Conservation (phyloP, 2,888 invertebrate genomes). For the Drosophila borealis region DNA sequence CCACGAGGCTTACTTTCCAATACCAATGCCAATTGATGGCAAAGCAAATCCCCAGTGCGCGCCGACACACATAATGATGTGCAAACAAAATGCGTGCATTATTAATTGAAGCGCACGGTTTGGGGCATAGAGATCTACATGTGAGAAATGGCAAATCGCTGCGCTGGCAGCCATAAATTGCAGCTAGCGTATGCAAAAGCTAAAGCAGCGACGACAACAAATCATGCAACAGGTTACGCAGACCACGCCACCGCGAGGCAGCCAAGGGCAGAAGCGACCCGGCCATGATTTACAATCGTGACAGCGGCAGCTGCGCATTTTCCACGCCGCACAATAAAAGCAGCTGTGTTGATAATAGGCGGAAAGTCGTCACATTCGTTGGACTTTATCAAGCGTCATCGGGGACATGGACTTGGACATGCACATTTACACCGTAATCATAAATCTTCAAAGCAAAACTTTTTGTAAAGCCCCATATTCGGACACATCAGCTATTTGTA, state of each 20-base stretch:
- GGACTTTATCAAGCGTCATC: conserved; percentile 62
- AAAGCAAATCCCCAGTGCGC: conserved; percentile 6
- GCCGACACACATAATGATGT: conserved; percentile 56
- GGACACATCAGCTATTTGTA: not conserved
- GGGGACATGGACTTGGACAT: conserved; percentile 14
- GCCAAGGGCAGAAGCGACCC: conserved; percentile 44
- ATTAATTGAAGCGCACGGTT: conserved; percentile 30
- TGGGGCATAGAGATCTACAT: not conserved
- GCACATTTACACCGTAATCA: conserved; percentile 51
- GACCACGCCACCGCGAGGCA: conserved; percentile 22
- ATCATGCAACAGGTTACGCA: conserved; percentile 75
- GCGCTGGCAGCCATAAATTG: conserved; percentile 50
- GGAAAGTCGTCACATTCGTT: conserved; percentile 73
- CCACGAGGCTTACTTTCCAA: conserved; percentile 32
- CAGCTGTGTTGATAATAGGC: conserved; percentile 68
- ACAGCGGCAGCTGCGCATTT: conserved; percentile 66
- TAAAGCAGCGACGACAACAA: conserved; percentile 40
- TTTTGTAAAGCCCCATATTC: conserved; percentile 48
- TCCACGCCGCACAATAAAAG: conserved; percentile 69
- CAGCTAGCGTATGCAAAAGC: conserved; percentile 45
- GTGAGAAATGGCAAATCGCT: conserved; percentile 45
- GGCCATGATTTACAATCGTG: conserved; percentile 68
- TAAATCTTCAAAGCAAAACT: conserved; percentile 58
- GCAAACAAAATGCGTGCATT: conserved; percentile 44
- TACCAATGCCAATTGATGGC: conserved; percentile 36